Evolutionary conservation across 37 sponge, comb jelly and placozoan genomes (phyloP), one percentile per base, ranked within the genome.

Genomic region (Hexactinellida sp.): DNA sequence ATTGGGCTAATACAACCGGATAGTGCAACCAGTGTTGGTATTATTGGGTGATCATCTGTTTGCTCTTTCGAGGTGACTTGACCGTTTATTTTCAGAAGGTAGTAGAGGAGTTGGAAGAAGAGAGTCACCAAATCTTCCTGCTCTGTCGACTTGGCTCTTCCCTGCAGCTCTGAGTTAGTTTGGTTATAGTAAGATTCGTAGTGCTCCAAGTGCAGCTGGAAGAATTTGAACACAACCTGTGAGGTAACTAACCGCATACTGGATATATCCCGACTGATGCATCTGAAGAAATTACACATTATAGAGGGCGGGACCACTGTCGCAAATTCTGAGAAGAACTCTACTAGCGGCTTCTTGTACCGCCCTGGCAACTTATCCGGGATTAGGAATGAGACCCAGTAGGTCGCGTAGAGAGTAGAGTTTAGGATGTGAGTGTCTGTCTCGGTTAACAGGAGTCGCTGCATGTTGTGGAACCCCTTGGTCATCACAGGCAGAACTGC

Each of bases 401-500:
- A 63, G 21, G 76, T 63, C 3, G 76, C 76, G 30, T 63, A 63
- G 25, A 63, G 76, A 25, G 76, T 63, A 10, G 76, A 63, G 76
- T 63, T 63, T 3, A 63, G 28, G 25, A 63, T 63, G 34, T 63
- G 76, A 25, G 30, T 63, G 3, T 63, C 76, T n/a, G 76, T 63
- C 5, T 63, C 34, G 76, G 21, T 63, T 63, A 63, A 23, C 5
- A n/a, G 21, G 21, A n/a, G 28, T 21, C 76, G 76, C 3, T 63
- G 76, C 13, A 63, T 63, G 76, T 63, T 63, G 34, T 63, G 76
- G 34, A 63, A 63, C 13, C 76, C 76, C 30, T 63, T 10, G 3
- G 76, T 63, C 34, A 63, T 63, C 5, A 63, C 30, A 25, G 76
- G 76, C 76, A 63, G 76, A 21, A 63, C 76, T 63, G 76, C 76